These are phyloP conservation scores for Pseudorasbora parva DNA, from an alignment of 2,113 vertebrate genomes.

Conservation along the genomic window DNA sequence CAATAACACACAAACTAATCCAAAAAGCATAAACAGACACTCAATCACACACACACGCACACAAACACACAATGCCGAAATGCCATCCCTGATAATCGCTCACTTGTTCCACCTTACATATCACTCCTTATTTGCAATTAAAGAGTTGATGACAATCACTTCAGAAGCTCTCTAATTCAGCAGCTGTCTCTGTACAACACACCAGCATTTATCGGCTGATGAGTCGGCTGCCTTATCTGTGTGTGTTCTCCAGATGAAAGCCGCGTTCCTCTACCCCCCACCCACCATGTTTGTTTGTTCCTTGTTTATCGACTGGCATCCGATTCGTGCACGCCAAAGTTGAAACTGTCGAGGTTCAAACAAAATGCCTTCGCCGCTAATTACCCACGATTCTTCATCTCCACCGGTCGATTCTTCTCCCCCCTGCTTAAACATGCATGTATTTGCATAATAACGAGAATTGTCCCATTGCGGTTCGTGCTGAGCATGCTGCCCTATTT, in stretches of 20 bases:
- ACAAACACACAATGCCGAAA: neutral
- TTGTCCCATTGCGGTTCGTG: conserved; percentile 60
- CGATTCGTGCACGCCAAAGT: conserved; percentile 63
- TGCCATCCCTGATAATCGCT: conserved; percentile 31
- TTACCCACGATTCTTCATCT: conserved; percentile 77
- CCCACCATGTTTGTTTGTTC: conserved; percentile 65
- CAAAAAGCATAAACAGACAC: conserved; percentile 56
- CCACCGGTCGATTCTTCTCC: conserved; percentile 61
- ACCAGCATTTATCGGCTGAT: conserved; percentile 64
- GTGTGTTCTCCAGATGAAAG: conserved; percentile 74
- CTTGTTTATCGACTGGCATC: conserved; percentile 78
- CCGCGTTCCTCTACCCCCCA: conserved; percentile 51
- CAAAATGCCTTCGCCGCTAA: conserved; percentile 75
- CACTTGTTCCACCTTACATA: conserved; percentile 45
- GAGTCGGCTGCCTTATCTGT: conserved; percentile 65
- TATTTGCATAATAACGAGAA: conserved; percentile 80
- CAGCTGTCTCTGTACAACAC: conserved; percentile 61
- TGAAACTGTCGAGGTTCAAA: conserved; percentile 75
- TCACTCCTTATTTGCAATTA: conserved; percentile 66
- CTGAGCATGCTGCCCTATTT: conserved; percentile 69
- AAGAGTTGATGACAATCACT: conserved; percentile 65
- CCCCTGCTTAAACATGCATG: conserved; percentile 67
- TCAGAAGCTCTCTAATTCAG: conserved; percentile 67
- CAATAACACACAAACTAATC: conserved; percentile 51
- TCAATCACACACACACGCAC: neutral